Base-by-base conservation (phyloP, 2,797 vertebrate genomes). In the Cirrhinus mrigala region DNA sequence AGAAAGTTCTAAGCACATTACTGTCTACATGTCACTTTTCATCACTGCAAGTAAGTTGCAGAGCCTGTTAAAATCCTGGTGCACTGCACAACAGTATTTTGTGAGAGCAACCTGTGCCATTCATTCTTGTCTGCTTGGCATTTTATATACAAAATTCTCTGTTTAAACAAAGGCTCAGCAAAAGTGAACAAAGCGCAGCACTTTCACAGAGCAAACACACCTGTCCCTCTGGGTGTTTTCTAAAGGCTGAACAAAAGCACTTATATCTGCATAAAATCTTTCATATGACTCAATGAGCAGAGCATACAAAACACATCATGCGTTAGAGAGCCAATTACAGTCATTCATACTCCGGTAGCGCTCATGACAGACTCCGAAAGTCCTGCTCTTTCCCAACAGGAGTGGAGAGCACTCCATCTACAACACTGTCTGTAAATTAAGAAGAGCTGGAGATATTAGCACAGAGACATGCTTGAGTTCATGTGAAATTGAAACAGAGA, bases 141-240 rank as follows among this genome's bases (percentile, higher is more conserved):
- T 79, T 58, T 46, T 71, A 46, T 71, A 27, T 44, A 44, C 10
- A 71, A 50, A 81, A 58, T 16, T 33, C 33, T 2, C n/a, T 93
- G 89, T 94, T 94, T 94, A 89, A 88, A 89, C 90, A 92, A 91
- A 91, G 86, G 87, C 91, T 88, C 48, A 82, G 87, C 86, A 86
- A 68, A 80, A 58, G 33, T 33, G 79, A 85, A 89, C 90, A 88
- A 87, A 86, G 89, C 76, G 71, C 89, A 90, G 83, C 88, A 86
- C 74, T 90, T 84, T 86, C 48, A 29, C 12, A 81, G 73, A 85
- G 91, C 85, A 92, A 94, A 94, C 90, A 94, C 91, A 94, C 91
- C 92, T 94, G 93, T 88, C 90, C 87, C 89, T 84, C 14, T 40
- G 88, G 89, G 85, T 73, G 84, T 85, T 62, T 71, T 91, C 86